phyloP scores from a whole-genome alignment of 2,113 vertebrate genomes.

The Saguinus imperator region DNA sequence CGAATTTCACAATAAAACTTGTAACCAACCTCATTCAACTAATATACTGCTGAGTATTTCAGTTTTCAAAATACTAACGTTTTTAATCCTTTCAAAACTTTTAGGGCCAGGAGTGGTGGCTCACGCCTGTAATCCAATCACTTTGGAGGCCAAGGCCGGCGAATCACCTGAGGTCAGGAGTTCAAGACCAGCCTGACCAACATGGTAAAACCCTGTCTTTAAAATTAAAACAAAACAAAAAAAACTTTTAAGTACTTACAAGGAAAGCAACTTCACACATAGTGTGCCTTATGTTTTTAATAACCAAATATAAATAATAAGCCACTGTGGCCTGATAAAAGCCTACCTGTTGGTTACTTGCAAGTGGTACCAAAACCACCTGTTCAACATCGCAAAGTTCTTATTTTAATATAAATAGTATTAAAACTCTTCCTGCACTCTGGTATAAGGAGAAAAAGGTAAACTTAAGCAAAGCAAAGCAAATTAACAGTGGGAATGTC shows the following conservation, averaged over 20 bases:
- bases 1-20: conserved; percentile 39
- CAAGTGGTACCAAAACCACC: background rate
- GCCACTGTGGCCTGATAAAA: conserved; percentile 2
- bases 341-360: background rate
- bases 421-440: conserved; percentile 28
- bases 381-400: background rate
- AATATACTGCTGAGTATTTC: background rate
- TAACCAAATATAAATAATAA: background rate
- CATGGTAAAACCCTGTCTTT: too few relatives aligned
- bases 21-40: background rate
- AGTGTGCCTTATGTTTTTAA: background rate
- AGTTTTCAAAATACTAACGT: conserved; percentile 57
- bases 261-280: conserved; percentile 42
- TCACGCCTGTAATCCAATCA: too few relatives aligned
- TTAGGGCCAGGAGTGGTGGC: background rate
- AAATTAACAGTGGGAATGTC: background rate
- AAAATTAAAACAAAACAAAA: too few relatives aligned
- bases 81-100: conserved; percentile 45
- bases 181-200: too few relatives aligned
- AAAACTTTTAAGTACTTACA: conserved; percentile 49
- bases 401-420: conserved; percentile 46
- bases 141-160: too few relatives aligned
- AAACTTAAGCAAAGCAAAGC: conserved; percentile 34
- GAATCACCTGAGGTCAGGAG: too few relatives aligned
- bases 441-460: conserved; percentile 30